A percentile compares a stretch with the other conserved stretches of the same genome.
Conservation (phyloP, 2,888 invertebrate genomes). For the Copidosoma aretas region DNA sequence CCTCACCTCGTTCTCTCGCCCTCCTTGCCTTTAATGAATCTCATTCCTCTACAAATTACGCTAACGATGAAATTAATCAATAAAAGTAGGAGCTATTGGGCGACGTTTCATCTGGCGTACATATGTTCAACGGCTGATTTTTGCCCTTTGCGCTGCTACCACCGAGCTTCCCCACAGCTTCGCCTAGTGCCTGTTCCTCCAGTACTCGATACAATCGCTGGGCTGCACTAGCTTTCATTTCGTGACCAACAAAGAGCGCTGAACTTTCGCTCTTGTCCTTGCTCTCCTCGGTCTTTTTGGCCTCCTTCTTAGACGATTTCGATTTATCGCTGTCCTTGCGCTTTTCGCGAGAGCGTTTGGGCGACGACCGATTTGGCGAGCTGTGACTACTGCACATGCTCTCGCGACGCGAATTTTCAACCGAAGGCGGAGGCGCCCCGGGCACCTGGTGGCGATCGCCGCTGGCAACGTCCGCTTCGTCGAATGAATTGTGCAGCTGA, state of each 20-base stretch:
- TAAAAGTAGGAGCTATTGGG: slow-evolving; percentile 10
- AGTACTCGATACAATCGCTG: slow-evolving; percentile 60
- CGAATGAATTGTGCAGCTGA: slow-evolving; percentile 51
- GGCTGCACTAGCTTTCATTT: slow-evolving; percentile 55
- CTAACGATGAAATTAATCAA: slow-evolving; percentile 1
- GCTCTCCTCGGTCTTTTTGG: slow-evolving; percentile 45
- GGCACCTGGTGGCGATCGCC: slow-evolving; percentile 41
- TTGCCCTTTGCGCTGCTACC: slow-evolving; percentile 10
- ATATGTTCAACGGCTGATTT: slow-evolving; percentile 19
- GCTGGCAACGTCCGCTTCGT: slow-evolving; percentile 50
- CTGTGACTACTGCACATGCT: slow-evolving; percentile 54
- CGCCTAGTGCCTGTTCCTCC: slow-evolving; percentile 59
- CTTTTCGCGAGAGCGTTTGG: slow-evolving; percentile 41
- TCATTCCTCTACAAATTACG: no score
- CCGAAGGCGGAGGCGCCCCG: slow-evolving; percentile 49
- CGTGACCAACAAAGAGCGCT: no score
- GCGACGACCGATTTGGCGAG: slow-evolving; percentile 55
- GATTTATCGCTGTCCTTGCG: slow-evolving; percentile 11
- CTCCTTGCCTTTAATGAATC: background rate
- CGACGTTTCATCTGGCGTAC: slow-evolving; percentile 16
- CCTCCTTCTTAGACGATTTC: slow-evolving; percentile 26
- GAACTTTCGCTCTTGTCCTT: slow-evolving; percentile 32
- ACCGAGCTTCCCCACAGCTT: slow-evolving; percentile 39
- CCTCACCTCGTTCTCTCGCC: slow-evolving; percentile 25
- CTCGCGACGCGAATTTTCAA: slow-evolving; percentile 56